Conservation (phyloP, 2,888 invertebrate species). For the Spodoptera littoralis region DNA sequence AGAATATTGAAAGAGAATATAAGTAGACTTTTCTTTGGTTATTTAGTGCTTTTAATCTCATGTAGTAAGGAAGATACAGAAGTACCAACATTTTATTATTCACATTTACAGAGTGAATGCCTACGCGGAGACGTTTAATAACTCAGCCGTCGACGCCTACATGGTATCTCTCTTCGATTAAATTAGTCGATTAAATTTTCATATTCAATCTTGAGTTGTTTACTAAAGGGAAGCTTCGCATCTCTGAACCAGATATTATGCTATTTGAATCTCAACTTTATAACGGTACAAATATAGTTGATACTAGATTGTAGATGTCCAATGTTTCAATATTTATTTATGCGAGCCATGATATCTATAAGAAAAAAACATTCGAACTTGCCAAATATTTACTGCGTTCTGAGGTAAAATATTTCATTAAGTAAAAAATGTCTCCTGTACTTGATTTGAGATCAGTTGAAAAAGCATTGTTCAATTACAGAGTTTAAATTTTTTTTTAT, state of each 20-base stretch:
- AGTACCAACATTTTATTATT: conserved; percentile 40
- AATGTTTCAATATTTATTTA: conserved; percentile 70
- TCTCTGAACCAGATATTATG: conserved; percentile 51
- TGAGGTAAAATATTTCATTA: too few relatives aligned
- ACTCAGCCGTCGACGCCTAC: conserved; percentile 67
- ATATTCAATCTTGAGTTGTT: conserved; percentile 93
- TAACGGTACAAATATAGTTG: conserved; percentile 30
- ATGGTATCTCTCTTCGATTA: conserved; percentile 88
- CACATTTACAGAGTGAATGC: conserved; percentile 57
- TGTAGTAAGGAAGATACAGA: background rate
- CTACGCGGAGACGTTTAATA: conserved; percentile 67
- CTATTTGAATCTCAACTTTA: conserved; percentile 53
- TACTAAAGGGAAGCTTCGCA: conserved; percentile 87
- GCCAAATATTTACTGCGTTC: conserved; percentile 55
- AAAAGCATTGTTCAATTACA: too few relatives aligned
- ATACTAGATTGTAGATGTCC: conserved; percentile 21
- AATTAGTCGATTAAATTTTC: conserved; percentile 93
- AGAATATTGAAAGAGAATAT: background rate
- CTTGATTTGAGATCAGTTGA: too few relatives aligned
- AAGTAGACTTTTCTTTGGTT: conserved; percentile 7
- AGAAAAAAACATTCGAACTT: conserved; percentile 60
- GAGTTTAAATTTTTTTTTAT: too few relatives aligned
- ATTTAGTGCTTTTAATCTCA: too few relatives aligned
- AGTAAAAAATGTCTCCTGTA: too few relatives aligned
- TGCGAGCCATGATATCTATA: conserved; percentile 65